Evolutionary conservation across 2,888 invertebrate species (phyloP).

Genomic region (Urechis unicinctus): DNA sequence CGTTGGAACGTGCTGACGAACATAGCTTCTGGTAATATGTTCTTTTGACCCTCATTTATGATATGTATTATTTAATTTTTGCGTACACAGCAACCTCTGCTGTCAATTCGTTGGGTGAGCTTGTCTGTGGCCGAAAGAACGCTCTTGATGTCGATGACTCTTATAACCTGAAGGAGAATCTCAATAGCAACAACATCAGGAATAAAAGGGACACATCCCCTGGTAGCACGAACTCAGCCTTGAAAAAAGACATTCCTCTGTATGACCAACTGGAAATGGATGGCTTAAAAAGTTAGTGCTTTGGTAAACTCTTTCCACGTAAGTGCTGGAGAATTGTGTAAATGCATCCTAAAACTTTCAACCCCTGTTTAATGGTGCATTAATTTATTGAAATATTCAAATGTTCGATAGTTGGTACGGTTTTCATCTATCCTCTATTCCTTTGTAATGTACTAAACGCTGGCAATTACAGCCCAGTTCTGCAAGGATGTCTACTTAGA

Average conservation of each 20-base stretch:
- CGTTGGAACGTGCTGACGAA: no score
- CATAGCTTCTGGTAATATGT: no score
- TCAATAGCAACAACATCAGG: background rate
- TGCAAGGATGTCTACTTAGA: conserved; percentile 31
- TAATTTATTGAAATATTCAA: no score
- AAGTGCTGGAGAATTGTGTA: no score
- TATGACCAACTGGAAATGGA: background rate
- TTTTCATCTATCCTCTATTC: background rate
- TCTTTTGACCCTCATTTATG: no score
- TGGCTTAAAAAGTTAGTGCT: conserved; percentile 5
- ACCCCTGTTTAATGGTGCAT: no score
- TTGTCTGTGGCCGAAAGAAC: background rate
- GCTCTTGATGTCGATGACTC: conserved; percentile 3
- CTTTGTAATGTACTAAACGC: background rate
- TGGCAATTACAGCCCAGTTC: conserved; percentile 25
- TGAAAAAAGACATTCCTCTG: background rate
- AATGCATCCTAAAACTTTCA: no score
- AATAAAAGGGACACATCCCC: background rate
- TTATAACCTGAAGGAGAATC: background rate
- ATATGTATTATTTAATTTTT: no score
- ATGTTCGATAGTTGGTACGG: background rate
- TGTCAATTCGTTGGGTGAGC: background rate
- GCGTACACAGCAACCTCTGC: background rate
- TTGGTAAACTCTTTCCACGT: no score
- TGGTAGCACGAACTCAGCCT: no score